Base-by-base conservation (phyloP, 2,888 invertebrate genomes). In the Furcula furcula region DNA sequence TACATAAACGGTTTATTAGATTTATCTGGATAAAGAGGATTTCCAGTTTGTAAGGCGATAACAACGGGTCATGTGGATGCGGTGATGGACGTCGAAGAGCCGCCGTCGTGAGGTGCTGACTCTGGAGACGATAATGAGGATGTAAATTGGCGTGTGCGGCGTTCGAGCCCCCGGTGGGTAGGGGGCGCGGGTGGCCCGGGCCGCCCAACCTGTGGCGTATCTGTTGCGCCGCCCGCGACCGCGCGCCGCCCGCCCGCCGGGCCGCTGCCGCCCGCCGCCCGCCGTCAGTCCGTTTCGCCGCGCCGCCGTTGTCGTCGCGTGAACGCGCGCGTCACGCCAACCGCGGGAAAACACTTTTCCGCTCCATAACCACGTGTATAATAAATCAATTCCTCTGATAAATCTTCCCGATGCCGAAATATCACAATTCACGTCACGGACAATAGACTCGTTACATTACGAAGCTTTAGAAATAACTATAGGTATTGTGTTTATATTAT, bases 151-250 rank as follows among this genome's bases (percentile, higher is more conserved):
- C 53, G 68, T 66, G 65, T 58, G 69, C 64, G 71, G 71, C 49
- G 59, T 34, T 35, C 33, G 46, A 48, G 52, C 57, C 40, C 51
- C 44, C 30, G 45, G 55, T 60, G 38, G 56, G 60, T 54, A 60
- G 36, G 45, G 61, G 63, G 52, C 44, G 56, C 57, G 65, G 67
- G 68, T 64, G 70, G 66, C 77, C 81, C 80, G 78, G 82, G 79
- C 80, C 82, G 74, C 75, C 76, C 81, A 82, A 88, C 87, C 87
- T 88, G 87, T 87, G 71, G 87, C 86, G 80, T 84, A 84, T 84
- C 86, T 87, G 86, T 86, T 87, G 86, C 86, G 83, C 77, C 70
- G 73, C 74, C 76, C 74, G 71, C 66, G 45, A 44, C 42, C 55
- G 55, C 52, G 56, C 65, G 64, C 56, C 53, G 42, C 39, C 54